Conservation (phyloP, 1,140 invertebrate genomes). For the Ptiloglossa arizonensis region DNA sequence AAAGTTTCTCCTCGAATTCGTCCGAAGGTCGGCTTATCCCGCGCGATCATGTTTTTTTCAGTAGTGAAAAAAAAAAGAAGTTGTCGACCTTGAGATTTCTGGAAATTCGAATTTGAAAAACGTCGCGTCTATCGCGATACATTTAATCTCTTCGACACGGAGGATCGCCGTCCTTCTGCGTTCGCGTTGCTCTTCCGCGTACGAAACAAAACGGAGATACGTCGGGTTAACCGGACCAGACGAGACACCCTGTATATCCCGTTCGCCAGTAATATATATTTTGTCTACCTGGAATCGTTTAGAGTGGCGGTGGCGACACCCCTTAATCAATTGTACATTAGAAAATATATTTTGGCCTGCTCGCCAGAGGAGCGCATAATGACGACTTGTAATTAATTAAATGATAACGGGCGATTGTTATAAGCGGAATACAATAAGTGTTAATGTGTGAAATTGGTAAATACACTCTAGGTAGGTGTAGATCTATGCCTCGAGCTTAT, state of each 20-base stretch:
- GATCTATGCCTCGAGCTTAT: slow-evolving; percentile 77
- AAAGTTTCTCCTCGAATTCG: neutral
- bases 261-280: slow-evolving; percentile 40
- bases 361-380: slow-evolving; percentile 41
- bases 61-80: too few species aligned
- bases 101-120: too few species aligned
- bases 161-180: too few species aligned
- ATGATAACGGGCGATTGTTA: slow-evolving; percentile 29
- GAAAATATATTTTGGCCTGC: slow-evolving; percentile 52
- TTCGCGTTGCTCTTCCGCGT: too few species aligned
- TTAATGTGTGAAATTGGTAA: slow-evolving; percentile 38
- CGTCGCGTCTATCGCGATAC: too few species aligned
- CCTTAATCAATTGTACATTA: slow-evolving; percentile 54
- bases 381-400: slow-evolving; percentile 56
- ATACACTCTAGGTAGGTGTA: slow-evolving; percentile 65
- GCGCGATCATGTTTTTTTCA: too few species aligned
- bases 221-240: neutral
- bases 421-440: slow-evolving; percentile 22
- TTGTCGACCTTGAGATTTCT: too few species aligned
- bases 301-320: neutral
- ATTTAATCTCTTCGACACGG: too few species aligned
- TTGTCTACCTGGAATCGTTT: slow-evolving; percentile 46
- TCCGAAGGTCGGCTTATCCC: too few species aligned
- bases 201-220: neutral
- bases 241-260: slow-evolving; percentile 4